Evolutionary conservation across 1,140 invertebrate genomes (phyloP).

Genomic region (Drosophila auraria): DNA sequence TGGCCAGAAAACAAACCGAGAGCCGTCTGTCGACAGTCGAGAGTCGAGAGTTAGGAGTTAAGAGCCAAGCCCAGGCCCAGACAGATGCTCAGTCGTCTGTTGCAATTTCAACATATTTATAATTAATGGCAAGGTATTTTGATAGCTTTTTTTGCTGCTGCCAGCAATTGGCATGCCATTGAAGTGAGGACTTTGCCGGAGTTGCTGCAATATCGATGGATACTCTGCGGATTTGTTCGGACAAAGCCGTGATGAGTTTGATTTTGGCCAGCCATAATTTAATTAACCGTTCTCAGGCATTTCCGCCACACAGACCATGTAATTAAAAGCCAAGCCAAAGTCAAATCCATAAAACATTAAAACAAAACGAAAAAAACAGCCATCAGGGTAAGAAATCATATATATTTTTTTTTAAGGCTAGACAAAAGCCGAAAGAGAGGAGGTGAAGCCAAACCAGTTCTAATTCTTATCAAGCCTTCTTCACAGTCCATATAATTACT

Average conservation of each 20-base stretch:
- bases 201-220: slow-evolving; percentile 44
- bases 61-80: slow-evolving; percentile 37
- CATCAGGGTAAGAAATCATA: slow-evolving; percentile 38
- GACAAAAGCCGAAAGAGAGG: slow-evolving; percentile 28
- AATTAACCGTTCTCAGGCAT: slow-evolving; percentile 71
- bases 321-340: slow-evolving; percentile 70
- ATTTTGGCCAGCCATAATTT: slow-evolving; percentile 44
- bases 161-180: slow-evolving; percentile 78
- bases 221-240: slow-evolving; percentile 1
- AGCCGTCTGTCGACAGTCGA: slow-evolving; percentile 18
- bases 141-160: slow-evolving; percentile 55
- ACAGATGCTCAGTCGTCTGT: slow-evolving; percentile 64
- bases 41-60: slow-evolving; percentile 22
- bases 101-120: slow-evolving; percentile 81
- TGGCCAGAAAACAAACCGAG: slow-evolving; percentile 25
- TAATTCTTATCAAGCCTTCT: slow-evolving; percentile 79
- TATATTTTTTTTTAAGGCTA: slow-evolving; percentile 23
- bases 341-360: slow-evolving; percentile 56
- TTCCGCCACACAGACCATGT: slow-evolving; percentile 68
- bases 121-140: slow-evolving; percentile 81
- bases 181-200: slow-evolving; percentile 35
- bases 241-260: slow-evolving; percentile 32
- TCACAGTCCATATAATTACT: slow-evolving; percentile 76
- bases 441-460: slow-evolving; percentile 64
- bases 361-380: slow-evolving; percentile 15